Conservation (phyloP, 2,797 vertebrate genomes). For the Spinibarbus caldwelli region DNA sequence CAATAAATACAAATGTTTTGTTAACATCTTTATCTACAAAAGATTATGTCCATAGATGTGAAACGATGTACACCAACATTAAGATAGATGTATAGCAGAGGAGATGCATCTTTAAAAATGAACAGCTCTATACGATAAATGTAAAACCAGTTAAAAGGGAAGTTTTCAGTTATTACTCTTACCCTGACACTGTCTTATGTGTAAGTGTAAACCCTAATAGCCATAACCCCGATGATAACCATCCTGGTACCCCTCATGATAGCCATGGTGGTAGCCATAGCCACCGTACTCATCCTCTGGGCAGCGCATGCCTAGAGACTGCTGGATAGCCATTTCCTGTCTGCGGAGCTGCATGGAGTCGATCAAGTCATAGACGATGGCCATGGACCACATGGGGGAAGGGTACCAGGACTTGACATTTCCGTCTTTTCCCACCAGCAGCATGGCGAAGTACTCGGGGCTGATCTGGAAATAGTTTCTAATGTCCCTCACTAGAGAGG, state of each 20-base stretch:
- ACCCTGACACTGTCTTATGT: constrained; percentile 39
- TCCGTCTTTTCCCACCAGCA: constrained; percentile 96
- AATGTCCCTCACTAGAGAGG: constrained; percentile 91
- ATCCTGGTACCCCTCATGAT: constrained; percentile 94
- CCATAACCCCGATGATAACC: constrained; percentile 94
- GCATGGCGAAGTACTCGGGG: constrained; percentile 98
- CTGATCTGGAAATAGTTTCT: constrained; percentile 99
- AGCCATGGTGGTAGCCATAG: constrained; percentile 95
- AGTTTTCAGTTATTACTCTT: constrained; percentile 40
- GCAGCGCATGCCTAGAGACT: constrained; percentile 96
- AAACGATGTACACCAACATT: constrained; percentile 56
- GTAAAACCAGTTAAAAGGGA: constrained; percentile 38
- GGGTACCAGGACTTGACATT: constrained; percentile 99
- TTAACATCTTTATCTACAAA: constrained; percentile 73
- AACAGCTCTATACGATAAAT: constrained; percentile 49
- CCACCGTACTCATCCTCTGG: constrained; percentile 96
- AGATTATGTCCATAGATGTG: constrained; percentile 59
- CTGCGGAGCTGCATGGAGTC: constrained; percentile 98
- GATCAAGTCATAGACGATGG: constrained; percentile 95
- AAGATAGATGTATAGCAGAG: constrained; percentile 52
- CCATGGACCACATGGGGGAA: constrained; percentile 99
- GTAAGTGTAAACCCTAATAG: constrained; percentile 76
- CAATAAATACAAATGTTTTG: constrained; percentile 80
- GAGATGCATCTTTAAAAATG: constrained; percentile 55
- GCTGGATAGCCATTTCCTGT: constrained; percentile 99